Percentiles rank a stretch among this genome's conserved stretches.
These are phyloP conservation scores for Enhydra lutris DNA, from an alignment of 2,113 vertebrate genomes.

Conservation along the genomic window DNA sequence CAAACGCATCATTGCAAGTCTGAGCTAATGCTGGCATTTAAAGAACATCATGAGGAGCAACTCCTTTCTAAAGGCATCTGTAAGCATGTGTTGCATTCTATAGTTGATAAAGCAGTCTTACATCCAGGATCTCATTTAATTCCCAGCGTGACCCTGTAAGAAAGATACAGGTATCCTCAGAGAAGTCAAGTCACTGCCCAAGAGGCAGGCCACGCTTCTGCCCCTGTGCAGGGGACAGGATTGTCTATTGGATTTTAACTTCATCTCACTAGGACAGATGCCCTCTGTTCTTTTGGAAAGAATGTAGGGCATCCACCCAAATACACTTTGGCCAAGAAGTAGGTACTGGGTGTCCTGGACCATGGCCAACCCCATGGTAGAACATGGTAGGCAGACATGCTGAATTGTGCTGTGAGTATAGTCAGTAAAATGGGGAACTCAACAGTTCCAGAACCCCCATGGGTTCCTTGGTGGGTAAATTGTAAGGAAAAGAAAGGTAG, in stretches of 20 bases:
- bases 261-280: neutral
- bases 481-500: neutral
- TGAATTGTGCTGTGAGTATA: rapidly evolving
- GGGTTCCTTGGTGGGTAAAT: neutral
- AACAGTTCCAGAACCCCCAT: neutral
- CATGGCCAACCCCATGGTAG: neutral
- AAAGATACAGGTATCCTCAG: neutral
- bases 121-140: neutral
- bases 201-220: neutral
- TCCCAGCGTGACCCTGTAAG: neutral
- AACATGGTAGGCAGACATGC: neutral
- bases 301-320: neutral
- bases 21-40: neutral
- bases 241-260: neutral
- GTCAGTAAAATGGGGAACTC: neutral
- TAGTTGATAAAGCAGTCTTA: neutral
- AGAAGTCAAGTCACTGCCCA: neutral
- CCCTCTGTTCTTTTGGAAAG: neutral
- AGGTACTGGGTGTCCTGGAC: neutral
- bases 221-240: too few species aligned
- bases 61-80: neutral
- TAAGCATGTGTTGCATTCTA: neutral
- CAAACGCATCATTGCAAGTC: neutral
- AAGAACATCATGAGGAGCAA: neutral
- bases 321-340: neutral